These are phyloP conservation scores for Sciurus carolinensis DNA, from an alignment of 2,797 vertebrate species.

Conservation along the genomic window DNA sequence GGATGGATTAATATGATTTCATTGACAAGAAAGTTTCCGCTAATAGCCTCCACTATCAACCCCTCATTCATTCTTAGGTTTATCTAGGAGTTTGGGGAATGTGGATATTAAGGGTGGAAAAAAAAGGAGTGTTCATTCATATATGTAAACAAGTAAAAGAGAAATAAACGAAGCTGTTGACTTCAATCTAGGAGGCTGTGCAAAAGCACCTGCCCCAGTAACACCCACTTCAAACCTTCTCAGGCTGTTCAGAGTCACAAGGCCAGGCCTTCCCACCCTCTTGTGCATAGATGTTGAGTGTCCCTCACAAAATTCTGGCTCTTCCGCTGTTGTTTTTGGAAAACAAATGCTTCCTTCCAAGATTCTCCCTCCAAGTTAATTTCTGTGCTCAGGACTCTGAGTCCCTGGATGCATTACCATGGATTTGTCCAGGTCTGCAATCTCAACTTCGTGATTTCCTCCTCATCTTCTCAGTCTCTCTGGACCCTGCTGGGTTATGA, in stretches of 20 bases:
- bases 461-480: constrained; percentile 47
- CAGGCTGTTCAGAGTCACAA: not conserved
- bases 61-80: not conserved
- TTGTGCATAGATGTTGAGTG: not conserved
- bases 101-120: not conserved
- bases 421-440: constrained; percentile 75
- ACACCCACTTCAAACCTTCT: not conserved
- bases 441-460: constrained; percentile 70
- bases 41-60: not conserved
- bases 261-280: constrained; percentile 51
- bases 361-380: constrained; percentile 74
- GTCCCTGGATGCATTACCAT: constrained; percentile 73
- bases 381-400: constrained; percentile 69
- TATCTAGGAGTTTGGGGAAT: not conserved
- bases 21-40: not conserved
- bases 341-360: constrained; percentile 83
- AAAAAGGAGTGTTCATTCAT: not conserved
- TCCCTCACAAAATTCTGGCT: constrained; percentile 73
- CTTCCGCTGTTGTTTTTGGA: constrained; percentile 83
- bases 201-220: not conserved
- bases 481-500: constrained; percentile 56
- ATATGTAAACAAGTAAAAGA: not conserved
- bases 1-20: not conserved
- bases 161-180: not conserved
- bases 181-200: not conserved